These are phyloP conservation scores for Nibea albiflora DNA, from an alignment of 2,113 vertebrate species.

Conservation along the genomic window DNA sequence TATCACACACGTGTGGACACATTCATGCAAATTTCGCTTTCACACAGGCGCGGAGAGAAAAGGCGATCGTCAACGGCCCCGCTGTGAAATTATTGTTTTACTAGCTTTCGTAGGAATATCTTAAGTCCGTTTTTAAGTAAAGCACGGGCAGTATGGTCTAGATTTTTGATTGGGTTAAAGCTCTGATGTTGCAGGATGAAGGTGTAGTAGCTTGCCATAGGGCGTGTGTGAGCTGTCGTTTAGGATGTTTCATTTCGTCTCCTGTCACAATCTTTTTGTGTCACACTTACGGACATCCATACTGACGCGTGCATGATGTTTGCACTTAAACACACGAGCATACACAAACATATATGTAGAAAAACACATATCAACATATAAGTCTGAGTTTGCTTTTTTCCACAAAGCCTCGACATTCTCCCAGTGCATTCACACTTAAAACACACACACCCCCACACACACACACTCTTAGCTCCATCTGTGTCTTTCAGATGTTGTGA, in stretches of 20 bases:
- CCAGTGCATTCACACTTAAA: conserved; percentile 6
- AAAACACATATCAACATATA: background rate
- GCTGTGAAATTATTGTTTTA: background rate
- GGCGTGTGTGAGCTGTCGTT: conserved; percentile 27
- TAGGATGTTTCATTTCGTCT: conserved; percentile 32
- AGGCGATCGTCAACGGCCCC: background rate
- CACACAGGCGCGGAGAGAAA: background rate
- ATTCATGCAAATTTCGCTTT: conserved; percentile 19
- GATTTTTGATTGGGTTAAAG: background rate
- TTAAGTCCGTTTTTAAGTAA: background rate
- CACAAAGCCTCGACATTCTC: background rate
- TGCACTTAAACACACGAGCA: background rate
- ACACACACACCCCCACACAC: conserved; percentile 14
- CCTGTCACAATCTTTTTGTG: conserved; percentile 26
- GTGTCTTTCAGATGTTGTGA: conserved; percentile 32
- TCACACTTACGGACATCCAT: background rate
- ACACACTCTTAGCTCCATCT: conserved; percentile 19
- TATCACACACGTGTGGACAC: background rate
- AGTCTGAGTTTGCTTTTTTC: background rate
- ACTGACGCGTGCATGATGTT: background rate
- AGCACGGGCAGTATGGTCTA: background rate
- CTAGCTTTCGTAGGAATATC: background rate
- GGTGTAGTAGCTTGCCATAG: background rate
- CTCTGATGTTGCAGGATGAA: background rate
- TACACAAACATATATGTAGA: background rate